Evolutionary conservation across 2,113 vertebrate genomes (phyloP), one percentile per base, ranked within the genome.

Genomic region (Scophthalmus maximus): DNA sequence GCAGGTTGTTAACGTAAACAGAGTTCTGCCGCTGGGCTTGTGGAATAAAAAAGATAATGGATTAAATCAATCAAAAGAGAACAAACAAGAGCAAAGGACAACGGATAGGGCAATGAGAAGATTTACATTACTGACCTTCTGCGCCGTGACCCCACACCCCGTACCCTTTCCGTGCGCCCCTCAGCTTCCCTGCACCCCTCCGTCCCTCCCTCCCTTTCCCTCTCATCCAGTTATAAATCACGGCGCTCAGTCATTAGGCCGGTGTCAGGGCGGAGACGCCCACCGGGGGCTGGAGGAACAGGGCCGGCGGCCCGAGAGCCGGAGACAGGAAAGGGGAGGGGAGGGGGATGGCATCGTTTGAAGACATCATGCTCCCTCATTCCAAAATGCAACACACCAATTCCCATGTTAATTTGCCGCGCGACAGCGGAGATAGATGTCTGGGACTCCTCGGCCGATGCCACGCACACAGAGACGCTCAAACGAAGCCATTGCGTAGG

Each of bases 331-430:
- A 55, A 34, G 64, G 26, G 76, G 64, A 66, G 76, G 73, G 68
- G 75, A 72, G 80, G 73, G 69, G 25, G 62, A 58, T 0, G 49
- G 63, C 22, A 6, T 81, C 49, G 52, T 86, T 81, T 75, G 73
- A 69, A 76, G 59, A 53, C 51, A 17, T 1, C 51, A 17, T 1
- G 30, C 15, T 65, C 70, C 22, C 44, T 68, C 49, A 30, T 78
- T 84, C 53, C 65, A 68, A 85, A 91, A 87, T 88, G 85, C 76
- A 83, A 80, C 68, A 79, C 82, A 65, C 83, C 88, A 92, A 93
- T 94, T 93, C 93, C 92, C 91, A 92, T 93, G 90, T 93, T 91
- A 90, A 93, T 93, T 90, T 87, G 80, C 62, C 51, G 26, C 0
- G 23, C 79, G 87, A 85, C 82, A 81, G 81, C 22, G 2, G 78